Percentiles rank a stretch among this genome's conserved stretches.
These are phyloP conservation scores for Coleophora flavipennella DNA, from an alignment of 2,888 invertebrate genomes.

Conservation along the genomic window DNA sequence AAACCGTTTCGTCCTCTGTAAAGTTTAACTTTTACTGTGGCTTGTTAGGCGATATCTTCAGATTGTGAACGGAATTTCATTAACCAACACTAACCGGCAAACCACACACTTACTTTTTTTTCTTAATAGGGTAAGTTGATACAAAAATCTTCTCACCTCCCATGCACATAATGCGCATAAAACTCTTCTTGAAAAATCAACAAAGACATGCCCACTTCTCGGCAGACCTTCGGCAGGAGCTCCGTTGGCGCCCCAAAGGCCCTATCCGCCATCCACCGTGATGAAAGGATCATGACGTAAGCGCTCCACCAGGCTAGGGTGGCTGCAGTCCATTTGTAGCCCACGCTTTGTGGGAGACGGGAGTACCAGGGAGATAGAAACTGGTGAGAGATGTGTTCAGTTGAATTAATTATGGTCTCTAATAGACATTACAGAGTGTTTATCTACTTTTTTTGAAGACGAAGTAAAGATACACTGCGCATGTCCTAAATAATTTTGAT, in stretches of 20 bases:
- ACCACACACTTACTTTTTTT: too few relatives aligned
- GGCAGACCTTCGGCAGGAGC: conserved; percentile 33
- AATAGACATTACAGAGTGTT: too few relatives aligned
- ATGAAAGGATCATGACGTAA: conserved; percentile 27
- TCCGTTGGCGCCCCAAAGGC: conserved; percentile 22
- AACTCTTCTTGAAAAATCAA: conserved; percentile 53
- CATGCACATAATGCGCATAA: conserved; percentile 61
- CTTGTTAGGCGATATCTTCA: too few relatives aligned
- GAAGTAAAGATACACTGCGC: too few relatives aligned
- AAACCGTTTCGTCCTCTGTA: too few relatives aligned
- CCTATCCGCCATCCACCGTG: conserved; percentile 26
- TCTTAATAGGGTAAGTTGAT: too few relatives aligned
- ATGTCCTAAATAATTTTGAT: too few relatives aligned
- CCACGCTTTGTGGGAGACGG: conserved; percentile 33
- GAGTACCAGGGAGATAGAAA: conserved; percentile 32
- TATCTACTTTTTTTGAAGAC: too few relatives aligned
- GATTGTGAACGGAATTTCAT: too few relatives aligned
- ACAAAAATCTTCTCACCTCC: conserved; percentile 48
- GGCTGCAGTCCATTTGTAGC: conserved; percentile 45
- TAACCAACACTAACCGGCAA: too few relatives aligned
- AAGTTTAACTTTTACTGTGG: too few relatives aligned
- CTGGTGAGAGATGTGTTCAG: conserved; percentile 25
- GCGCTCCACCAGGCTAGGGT: conserved; percentile 45
- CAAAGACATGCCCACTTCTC: conserved; percentile 41
- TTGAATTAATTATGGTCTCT: too few relatives aligned